phyloP scores from a whole-genome alignment of 30 jellyfish, hydroid and myxozoan genomes.

The Kudoa iwatai region DNA sequence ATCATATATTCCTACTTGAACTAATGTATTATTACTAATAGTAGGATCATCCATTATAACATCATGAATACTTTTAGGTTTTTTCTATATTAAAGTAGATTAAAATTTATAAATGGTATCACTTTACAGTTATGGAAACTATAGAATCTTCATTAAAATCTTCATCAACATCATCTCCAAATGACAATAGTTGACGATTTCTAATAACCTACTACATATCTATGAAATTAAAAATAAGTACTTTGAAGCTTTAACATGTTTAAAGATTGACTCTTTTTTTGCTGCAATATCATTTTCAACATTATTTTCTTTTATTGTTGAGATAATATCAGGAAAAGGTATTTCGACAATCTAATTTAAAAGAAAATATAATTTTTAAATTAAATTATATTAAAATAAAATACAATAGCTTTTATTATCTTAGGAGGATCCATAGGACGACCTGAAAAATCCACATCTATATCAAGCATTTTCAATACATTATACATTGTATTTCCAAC shows the following conservation, averaged over 20 bases:
- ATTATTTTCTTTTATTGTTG: not conserved
- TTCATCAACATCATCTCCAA: constrained; percentile 95
- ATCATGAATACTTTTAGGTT: not conserved
- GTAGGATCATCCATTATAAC: not conserved
- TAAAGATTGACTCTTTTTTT: no score
- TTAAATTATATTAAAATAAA: not conserved
- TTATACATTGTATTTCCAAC: constrained; percentile 65
- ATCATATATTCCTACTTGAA: no score
- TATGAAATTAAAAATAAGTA: no score
- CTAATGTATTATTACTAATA: not conserved
- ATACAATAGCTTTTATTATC: constrained; percentile 32
- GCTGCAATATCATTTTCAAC: no score
- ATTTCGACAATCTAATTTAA: not conserved
- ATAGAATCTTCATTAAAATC: constrained; percentile 39
- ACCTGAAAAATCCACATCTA: constrained; percentile 33
- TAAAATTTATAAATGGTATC: constrained; percentile 1
- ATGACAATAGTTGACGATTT: constrained; percentile 37
- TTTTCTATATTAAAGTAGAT: no score
- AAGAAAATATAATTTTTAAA: not conserved
- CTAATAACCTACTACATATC: no score
- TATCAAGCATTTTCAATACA: constrained; percentile 30
- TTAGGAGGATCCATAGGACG: constrained; percentile 77
- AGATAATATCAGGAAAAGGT: not conserved
- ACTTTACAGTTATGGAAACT: no score
- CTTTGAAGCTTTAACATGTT: constrained; percentile 1